Conservation (phyloP, 2,888 invertebrate genomes). For the Corbicula japonica region DNA sequence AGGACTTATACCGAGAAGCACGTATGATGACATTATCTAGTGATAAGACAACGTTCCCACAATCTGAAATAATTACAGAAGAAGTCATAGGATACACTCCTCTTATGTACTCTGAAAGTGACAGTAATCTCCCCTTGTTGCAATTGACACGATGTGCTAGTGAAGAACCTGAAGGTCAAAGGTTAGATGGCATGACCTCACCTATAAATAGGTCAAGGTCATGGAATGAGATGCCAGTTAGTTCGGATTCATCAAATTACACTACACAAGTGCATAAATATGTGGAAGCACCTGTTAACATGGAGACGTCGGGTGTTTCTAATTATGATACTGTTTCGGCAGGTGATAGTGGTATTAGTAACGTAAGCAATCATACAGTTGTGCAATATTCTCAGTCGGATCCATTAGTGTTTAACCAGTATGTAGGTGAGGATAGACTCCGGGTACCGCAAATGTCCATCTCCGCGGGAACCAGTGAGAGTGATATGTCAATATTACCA, state of each 20-base stretch:
- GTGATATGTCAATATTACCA: conserved; percentile 66
- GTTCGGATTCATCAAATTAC: conserved; percentile 9
- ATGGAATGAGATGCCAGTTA: conserved; percentile 63
- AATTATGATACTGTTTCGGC: conserved; percentile 28
- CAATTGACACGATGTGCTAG: conserved; percentile 61
- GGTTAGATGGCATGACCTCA: conserved; percentile 26
- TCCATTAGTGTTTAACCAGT: conserved; percentile 60
- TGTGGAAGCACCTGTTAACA: conserved; percentile 24
- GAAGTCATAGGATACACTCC: conserved; percentile 69
- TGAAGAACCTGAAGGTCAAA: conserved; percentile 54
- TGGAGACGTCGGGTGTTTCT: conserved; percentile 22
- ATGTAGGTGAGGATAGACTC: conserved; percentile 48
- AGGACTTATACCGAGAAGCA: conserved; percentile 71
- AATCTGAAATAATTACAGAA: conserved; percentile 64
- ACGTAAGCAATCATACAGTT: conserved; percentile 41
- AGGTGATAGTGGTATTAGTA: conserved; percentile 10
- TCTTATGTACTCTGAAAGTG: conserved; percentile 43
- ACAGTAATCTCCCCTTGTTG: conserved; percentile 47
- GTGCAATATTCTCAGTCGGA: conserved; percentile 68
- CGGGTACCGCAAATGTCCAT: conserved; percentile 53
- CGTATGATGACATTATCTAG: conserved; percentile 33
- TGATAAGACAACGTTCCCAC: conserved; percentile 46
- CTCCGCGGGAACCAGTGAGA: conserved; percentile 56
- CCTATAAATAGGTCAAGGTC: conserved; percentile 65
- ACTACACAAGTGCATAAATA: conserved; percentile 43